phyloP scores from a whole-genome alignment of 2,888 invertebrate genomes.

The Eilema depressum region DNA sequence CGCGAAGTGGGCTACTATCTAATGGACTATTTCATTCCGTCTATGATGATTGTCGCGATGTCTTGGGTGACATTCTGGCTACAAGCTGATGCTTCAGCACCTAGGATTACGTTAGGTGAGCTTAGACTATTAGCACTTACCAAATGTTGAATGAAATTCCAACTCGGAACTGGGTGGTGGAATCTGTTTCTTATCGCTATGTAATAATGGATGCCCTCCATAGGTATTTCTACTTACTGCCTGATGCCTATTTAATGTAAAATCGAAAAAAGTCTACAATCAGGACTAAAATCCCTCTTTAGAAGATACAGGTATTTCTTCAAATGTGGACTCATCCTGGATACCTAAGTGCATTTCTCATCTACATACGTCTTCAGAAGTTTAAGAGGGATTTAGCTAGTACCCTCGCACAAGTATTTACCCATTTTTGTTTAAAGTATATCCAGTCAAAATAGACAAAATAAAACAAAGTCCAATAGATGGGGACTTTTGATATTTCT shows the following conservation, averaged over 20 bases:
- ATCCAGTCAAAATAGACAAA: no score
- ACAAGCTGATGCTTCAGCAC: constrained; percentile 94
- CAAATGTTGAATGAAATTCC: not conserved
- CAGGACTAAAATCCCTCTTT: no score
- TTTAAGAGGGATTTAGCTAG: not conserved
- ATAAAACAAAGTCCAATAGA: no score
- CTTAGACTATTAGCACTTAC: not conserved
- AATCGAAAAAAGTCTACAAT: not conserved
- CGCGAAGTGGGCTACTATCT: constrained; percentile 95
- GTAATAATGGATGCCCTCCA: no score
- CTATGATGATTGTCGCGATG: constrained; percentile 94
- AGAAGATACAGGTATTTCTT: no score
- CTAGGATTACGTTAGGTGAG: constrained; percentile 92
- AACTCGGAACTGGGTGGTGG: not conserved
- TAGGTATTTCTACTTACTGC: no score
- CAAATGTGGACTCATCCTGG: no score
- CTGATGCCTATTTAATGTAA: no score
- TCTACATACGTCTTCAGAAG: not conserved
- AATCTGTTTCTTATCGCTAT: not conserved
- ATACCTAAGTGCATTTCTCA: no score
- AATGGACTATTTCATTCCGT: constrained; percentile 95
- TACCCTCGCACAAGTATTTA: not conserved
- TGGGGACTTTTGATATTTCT: no score
- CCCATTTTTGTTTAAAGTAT: no score
- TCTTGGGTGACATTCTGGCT: constrained; percentile 97